A percentile compares a stretch with the other conserved stretches of the same genome.
These are phyloP conservation scores for Pseudomyrmex flavicornis DNA, from an alignment of 1,140 invertebrate genomes.

Conservation along the genomic window DNA sequence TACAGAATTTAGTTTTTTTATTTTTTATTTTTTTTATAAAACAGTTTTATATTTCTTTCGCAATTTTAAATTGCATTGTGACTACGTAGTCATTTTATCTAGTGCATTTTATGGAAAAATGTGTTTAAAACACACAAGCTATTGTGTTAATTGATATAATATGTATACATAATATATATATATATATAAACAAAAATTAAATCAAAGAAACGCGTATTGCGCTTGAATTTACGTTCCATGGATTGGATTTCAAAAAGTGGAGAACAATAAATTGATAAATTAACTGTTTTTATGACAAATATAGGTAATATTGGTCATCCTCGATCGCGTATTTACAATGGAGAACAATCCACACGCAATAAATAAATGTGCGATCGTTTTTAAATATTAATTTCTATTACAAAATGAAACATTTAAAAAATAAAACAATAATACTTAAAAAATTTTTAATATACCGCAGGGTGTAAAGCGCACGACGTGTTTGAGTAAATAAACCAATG, in stretches of 20 bases:
- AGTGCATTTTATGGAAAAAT: not conserved
- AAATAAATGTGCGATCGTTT: not conserved
- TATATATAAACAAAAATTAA: slow-evolving; percentile 7
- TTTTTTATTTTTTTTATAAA: not conserved
- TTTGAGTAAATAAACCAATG: not conserved
- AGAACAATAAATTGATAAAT: slow-evolving; percentile 19
- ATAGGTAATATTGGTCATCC: not conserved
- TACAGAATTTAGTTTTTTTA: not conserved
- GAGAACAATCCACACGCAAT: not conserved
- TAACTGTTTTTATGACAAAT: slow-evolving; percentile 28
- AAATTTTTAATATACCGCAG: not conserved
- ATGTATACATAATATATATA: not conserved
- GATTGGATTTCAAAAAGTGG: not conserved
- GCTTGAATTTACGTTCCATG: not conserved
- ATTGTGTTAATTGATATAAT: not conserved
- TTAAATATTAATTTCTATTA: slow-evolving; percentile 4
- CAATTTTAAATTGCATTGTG: not conserved
- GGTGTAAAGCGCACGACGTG: too few species aligned
- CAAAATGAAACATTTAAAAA: not conserved
- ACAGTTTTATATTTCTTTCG: not conserved
- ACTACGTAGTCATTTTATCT: not conserved
- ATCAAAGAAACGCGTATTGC: not conserved
- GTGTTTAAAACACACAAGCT: not conserved
- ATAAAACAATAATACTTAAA: not conserved
- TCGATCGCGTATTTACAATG: not conserved